phyloP scores from a whole-genome alignment of 2,888 invertebrate genomes.

The Drosophila buzzatii region DNA sequence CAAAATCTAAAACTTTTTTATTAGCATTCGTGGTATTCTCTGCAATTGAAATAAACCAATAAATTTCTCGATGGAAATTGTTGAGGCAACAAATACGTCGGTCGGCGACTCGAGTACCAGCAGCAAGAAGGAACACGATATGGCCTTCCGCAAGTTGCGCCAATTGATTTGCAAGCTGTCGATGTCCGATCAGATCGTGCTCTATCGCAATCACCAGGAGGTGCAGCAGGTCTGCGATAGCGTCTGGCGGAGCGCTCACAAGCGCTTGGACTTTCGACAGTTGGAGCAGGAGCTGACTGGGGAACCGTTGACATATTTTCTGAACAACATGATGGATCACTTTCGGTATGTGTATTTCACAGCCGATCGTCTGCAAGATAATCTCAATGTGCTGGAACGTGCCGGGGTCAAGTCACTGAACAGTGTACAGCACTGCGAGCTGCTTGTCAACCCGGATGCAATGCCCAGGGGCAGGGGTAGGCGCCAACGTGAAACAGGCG shows the following conservation, averaged over 20 bases:
- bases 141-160: background rate
- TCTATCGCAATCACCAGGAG: slow-evolving; percentile 21
- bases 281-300: slow-evolving; percentile 25
- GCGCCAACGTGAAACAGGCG: background rate
- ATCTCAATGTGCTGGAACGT: slow-evolving; percentile 39
- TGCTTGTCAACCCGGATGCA: slow-evolving; percentile 1
- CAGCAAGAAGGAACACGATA: background rate
- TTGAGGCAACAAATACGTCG: background rate
- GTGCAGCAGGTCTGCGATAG: slow-evolving; percentile 23
- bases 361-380: slow-evolving; percentile 46
- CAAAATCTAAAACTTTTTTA: slow-evolving; percentile 13
- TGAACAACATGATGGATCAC: slow-evolving; percentile 38
- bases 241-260: slow-evolving; percentile 28
- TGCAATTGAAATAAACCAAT: slow-evolving; percentile 9
- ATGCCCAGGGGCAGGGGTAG: background rate
- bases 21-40: slow-evolving; percentile 5
- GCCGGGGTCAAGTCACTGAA: slow-evolving; percentile 35
- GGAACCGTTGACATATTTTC: slow-evolving; percentile 28
- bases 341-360: slow-evolving; percentile 37
- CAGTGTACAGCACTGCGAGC: slow-evolving; percentile 42
- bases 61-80: slow-evolving; percentile 25
- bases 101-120: background rate
- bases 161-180: slow-evolving; percentile 13
- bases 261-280: slow-evolving; percentile 43
- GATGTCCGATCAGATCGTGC: slow-evolving; percentile 32